Conservation (phyloP, 92 coral and sea anemone species). For the Phymanthus crucifer region DNA sequence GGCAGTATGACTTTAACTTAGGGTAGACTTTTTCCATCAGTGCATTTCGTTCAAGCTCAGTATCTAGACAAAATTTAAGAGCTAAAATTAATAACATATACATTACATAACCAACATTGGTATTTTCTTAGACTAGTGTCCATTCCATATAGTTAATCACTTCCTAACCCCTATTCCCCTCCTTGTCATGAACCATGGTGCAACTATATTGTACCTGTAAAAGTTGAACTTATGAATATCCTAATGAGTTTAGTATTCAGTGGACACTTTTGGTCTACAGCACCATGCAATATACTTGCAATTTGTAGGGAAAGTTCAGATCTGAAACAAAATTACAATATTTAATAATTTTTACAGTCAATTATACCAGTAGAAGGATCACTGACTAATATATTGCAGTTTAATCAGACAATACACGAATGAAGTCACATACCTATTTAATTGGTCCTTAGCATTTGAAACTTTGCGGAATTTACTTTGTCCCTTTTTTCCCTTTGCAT, state of each 20-base stretch:
- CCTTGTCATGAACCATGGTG: not conserved
- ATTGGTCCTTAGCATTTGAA: slow-evolving; percentile 1
- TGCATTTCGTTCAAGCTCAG: slow-evolving; percentile 80
- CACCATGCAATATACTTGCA: slow-evolving; percentile 34
- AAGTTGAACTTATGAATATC: slow-evolving; percentile 86
- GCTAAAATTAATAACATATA: not conserved
- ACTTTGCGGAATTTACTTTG: not conserved
- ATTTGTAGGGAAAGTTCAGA: slow-evolving; percentile 44
- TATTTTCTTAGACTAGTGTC: no score
- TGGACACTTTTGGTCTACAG: slow-evolving; percentile 44
- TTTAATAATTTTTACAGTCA: not conserved
- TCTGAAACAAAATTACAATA: slow-evolving; percentile 29
- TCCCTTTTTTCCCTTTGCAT: not conserved
- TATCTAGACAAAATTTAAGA: slow-evolving; percentile 42
- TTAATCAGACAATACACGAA: no score
- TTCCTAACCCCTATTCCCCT: no score
- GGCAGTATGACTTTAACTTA: slow-evolving; percentile 63
- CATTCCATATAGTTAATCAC: no score
- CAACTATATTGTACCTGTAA: slow-evolving; percentile 61
- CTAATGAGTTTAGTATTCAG: slow-evolving; percentile 73
- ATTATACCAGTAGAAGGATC: no score
- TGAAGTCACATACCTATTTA: no score
- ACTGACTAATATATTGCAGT: no score
- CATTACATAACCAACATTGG: no score
- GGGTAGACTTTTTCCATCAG: slow-evolving; percentile 84